Conservation (phyloP, 2,797 vertebrate genomes). For the Meda fulgida region DNA sequence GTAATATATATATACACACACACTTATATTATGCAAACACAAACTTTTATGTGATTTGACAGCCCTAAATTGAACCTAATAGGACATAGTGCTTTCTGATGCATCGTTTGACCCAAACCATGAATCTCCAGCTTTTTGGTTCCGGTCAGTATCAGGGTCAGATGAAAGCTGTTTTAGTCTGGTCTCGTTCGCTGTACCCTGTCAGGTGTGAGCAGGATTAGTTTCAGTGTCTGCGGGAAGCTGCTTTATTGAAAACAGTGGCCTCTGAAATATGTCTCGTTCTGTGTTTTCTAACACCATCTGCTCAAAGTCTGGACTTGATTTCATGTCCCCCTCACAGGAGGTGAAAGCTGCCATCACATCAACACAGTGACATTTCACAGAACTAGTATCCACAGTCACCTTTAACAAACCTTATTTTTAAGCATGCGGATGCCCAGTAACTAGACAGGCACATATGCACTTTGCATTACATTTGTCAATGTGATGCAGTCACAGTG, state of each 20-base stretch:
- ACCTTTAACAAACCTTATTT: conserved; percentile 58
- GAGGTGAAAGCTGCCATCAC: conserved; percentile 66
- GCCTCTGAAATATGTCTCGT: conserved; percentile 54
- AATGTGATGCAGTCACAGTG: conserved; percentile 15
- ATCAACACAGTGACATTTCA: conserved; percentile 64
- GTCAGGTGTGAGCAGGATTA: conserved; percentile 40
- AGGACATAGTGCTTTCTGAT: not conserved
- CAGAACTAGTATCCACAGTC: conserved; percentile 63
- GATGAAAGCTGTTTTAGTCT: conserved; percentile 7
- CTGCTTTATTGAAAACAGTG: conserved; percentile 49
- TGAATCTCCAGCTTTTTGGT: not conserved
- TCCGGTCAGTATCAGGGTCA: not conserved
- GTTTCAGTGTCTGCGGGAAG: conserved; percentile 36
- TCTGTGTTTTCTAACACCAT: conserved; percentile 72
- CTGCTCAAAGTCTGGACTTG: conserved; percentile 71
- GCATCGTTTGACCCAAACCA: not conserved
- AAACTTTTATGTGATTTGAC: no score
- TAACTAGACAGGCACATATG: conserved; percentile 20
- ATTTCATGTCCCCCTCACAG: conserved; percentile 70
- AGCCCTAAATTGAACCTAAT: not conserved
- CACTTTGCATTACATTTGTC: conserved; percentile 7
- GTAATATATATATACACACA: no score
- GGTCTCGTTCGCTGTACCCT: not conserved
- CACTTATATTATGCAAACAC: no score
- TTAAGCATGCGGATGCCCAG: conserved; percentile 1